Base-by-base conservation (phyloP, 2,113 vertebrate species). In the Vidua macroura region DNA sequence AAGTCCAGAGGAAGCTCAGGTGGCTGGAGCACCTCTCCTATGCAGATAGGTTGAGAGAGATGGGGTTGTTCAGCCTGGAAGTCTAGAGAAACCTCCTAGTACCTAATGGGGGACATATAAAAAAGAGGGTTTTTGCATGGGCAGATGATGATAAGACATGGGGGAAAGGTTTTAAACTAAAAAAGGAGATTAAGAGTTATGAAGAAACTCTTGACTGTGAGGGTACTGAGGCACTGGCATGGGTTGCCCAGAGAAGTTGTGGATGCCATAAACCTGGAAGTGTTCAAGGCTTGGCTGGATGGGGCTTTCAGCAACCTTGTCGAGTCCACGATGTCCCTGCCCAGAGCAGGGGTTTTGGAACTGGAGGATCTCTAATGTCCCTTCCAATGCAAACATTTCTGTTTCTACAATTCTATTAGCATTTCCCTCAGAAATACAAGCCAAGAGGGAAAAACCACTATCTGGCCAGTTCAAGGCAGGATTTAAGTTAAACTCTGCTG, bases 331-430 rank as follows among this genome's bases (percentile, higher is more conserved):
- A 4, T 52, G 19, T 52, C 28, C 52, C 33, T 14, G 22, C 23
- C 13, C 28, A 39, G 21, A 19, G 30, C n/a, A 83, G 30, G 11
- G 4, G 8, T 6, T 31, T 75, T 48, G 53, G 39, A 74, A 60
- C 44, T n/a, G 55, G 39, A 53, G 43, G 16, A 46, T 30, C 30
- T 68, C 28, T 13, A 60, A 46, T 23, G 15, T 11, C 28, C 7
- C 16, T 68, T 83, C 53, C 20, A 68, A 41, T 2, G 3, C 70
- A 48, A 69, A 43, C 14, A 30, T 31, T 19, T 55, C 63, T 24
- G 11, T 48, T 60, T 39, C 39, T 55, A 27, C 0, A 0, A 62
- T 35, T 56, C 15, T 28, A 37, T 21, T 31, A 80, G 20, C 5
- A 63, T 56, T 92, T 94, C 30, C 52, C 48, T 72, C 56, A 76